phyloP scores from a whole-genome alignment of 2,888 invertebrate genomes.

The Dicyrtoma fusca region DNA sequence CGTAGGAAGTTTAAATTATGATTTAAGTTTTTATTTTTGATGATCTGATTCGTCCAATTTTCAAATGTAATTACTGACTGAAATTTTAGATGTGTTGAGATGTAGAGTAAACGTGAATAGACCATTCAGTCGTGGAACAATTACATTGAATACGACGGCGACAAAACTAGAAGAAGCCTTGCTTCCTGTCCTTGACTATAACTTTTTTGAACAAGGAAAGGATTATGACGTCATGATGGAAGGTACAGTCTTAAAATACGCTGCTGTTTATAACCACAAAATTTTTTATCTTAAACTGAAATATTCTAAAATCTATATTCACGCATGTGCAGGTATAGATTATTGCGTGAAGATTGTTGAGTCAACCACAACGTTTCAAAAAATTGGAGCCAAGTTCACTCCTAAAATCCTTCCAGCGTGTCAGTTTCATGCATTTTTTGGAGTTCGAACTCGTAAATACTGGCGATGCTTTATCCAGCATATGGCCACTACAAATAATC shows the following conservation, averaged over 20 bases:
- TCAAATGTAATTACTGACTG: too few relatives aligned
- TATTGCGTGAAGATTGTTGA: conserved; percentile 2
- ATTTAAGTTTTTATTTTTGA: too few relatives aligned
- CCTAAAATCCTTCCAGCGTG: not conserved
- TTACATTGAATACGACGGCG: conserved; percentile 4
- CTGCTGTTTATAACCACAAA: too few relatives aligned
- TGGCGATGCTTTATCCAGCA: conserved; percentile 6
- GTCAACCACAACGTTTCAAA: conserved; percentile 1
- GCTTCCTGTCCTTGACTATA: conserved; percentile 10
- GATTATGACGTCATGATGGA: conserved; percentile 19
- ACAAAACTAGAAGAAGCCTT: not conserved
- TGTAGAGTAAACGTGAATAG: conserved; percentile 17
- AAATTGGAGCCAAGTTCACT: conserved; percentile 5
- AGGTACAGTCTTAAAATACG: not conserved
- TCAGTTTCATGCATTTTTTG: not conserved
- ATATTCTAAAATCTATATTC: too few relatives aligned
- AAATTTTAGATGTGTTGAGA: not conserved
- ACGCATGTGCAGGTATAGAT: conserved; percentile 6
- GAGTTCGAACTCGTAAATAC: not conserved
- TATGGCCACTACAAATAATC: not conserved
- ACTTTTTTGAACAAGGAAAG: conserved; percentile 10
- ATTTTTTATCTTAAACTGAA: too few relatives aligned
- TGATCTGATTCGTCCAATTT: too few relatives aligned
- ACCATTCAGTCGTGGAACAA: conserved; percentile 1
- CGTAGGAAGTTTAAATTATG: too few relatives aligned